Percentiles rank a stretch among this genome's conserved stretches.
These are phyloP conservation scores for Himalopsyche anomala DNA, from an alignment of 2,888 invertebrate genomes.

Conservation along the genomic window DNA sequence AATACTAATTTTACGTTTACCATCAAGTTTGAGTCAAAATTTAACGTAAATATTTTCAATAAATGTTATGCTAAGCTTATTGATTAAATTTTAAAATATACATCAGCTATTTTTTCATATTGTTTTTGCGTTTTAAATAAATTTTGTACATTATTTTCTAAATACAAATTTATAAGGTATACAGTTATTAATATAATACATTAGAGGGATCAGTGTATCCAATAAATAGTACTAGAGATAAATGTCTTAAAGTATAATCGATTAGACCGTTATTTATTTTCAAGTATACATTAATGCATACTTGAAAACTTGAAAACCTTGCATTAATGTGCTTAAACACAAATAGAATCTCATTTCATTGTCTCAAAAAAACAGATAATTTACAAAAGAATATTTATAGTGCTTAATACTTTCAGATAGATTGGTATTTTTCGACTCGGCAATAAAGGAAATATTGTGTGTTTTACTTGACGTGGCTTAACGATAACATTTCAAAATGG, in stretches of 20 bases:
- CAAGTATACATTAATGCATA: neutral
- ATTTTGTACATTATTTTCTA: neutral
- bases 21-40: conserved; percentile 4
- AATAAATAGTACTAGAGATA: neutral
- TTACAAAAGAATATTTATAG: too few relatives aligned
- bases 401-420: too few relatives aligned
- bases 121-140: conserved; percentile 12
- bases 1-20: neutral
- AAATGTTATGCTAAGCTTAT: neutral
- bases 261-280: neutral
- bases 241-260: neutral
- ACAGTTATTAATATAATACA: conserved; percentile 8
- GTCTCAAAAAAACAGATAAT: too few relatives aligned
- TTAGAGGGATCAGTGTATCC: neutral
- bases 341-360: too few relatives aligned
- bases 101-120: neutral
- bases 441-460: too few relatives aligned
- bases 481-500: too few relatives aligned
- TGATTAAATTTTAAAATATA: conserved; percentile 1
- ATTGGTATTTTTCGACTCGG: too few relatives aligned
- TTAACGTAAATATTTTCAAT: neutral
- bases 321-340: too few relatives aligned
- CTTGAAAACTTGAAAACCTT: too few relatives aligned
- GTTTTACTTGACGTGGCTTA: too few relatives aligned
- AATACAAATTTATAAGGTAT: conserved; percentile 3